Base-by-base conservation (phyloP, 2,113 vertebrate species). In the Nothocercus nigrocapillus region DNA sequence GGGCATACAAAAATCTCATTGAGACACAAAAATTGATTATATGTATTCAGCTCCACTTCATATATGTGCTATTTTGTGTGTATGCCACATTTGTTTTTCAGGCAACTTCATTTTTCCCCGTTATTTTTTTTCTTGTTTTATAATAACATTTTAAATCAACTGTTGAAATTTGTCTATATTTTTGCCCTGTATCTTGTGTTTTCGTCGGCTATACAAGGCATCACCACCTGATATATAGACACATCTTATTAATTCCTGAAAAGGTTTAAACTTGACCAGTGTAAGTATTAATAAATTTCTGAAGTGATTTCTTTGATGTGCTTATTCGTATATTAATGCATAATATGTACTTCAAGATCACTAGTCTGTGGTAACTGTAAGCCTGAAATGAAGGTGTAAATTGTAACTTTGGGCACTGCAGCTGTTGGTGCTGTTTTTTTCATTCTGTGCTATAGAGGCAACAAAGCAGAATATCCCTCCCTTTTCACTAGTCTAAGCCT, bases 251-350 rank as follows among this genome's bases (percentile, higher is more conserved):
- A 82, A 58, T 6, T 51, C n/a, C 21, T n/a, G n/a, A 85, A 62
- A 68, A 75, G 24, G 17, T 44, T 1, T 3, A 79, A 54, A 69
- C 25, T 44, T 7, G 54, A 44, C 19, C 19, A 49, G 9, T 27
- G n/a, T 36, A 67, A 78, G 4, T 32, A 74, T 44, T 86, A 32
- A 72, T 62, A 85, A 15, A 36, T 66, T 85, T 90, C 32, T 58
- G 47, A 63, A 47, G 44, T 54, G 22, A 14, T 82, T 82, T 90
- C 38, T 86, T 66, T 84, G 8, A 34, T 81, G 1, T 87, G 3
- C 11, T 91, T 92, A n/a, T 82, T 91, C 89, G 44, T 40, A 91
- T 84, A 89, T 85, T 72, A 82, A 82, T 87, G 53, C 40, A 17
- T 76, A 32, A 20, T 5, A 21, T 36, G 27, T n/a, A 56, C 28